phyloP scores from a whole-genome alignment of 1,140 invertebrate species.

The Muscidifurax raptorellus region DNA sequence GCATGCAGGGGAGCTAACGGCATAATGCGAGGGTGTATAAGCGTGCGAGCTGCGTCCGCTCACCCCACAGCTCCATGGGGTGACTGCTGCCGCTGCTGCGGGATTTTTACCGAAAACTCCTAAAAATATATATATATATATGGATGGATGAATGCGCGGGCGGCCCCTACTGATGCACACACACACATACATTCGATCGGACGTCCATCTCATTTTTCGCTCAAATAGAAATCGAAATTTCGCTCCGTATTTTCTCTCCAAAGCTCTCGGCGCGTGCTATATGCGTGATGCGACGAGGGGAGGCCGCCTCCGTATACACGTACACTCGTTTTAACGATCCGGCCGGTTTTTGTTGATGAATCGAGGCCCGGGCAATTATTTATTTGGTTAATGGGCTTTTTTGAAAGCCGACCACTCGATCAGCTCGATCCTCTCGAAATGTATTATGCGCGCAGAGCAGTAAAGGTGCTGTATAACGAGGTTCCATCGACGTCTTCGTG shows the following conservation, averaged over 20 bases:
- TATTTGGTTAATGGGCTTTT: conserved; percentile 46
- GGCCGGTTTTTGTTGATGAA: conserved; percentile 21
- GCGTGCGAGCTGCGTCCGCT: conserved; percentile 12
- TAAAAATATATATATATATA: conserved; percentile 43
- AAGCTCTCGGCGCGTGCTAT: not conserved
- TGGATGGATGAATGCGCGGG: not conserved
- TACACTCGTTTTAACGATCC: conserved; percentile 35
- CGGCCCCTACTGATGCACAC: not conserved
- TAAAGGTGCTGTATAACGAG: no score
- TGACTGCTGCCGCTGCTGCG: conserved; percentile 18
- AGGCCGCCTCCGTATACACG: no score
- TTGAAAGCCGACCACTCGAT: not conserved
- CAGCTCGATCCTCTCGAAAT: no score
- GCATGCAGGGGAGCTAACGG: conserved; percentile 35
- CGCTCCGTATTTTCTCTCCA: not conserved
- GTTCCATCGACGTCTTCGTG: no score
- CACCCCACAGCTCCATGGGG: not conserved
- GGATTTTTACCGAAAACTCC: conserved; percentile 50
- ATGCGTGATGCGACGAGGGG: not conserved
- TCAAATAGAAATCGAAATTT: conserved; percentile 49
- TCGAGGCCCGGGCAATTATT: conserved; percentile 33
- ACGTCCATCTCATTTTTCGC: conserved; percentile 49
- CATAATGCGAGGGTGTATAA: conserved; percentile 57
- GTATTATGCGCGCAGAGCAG: no score
- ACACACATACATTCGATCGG: not conserved